Conservation (phyloP, 2,113 vertebrate species). For the Cryptomyrus ogoouensis region DNA sequence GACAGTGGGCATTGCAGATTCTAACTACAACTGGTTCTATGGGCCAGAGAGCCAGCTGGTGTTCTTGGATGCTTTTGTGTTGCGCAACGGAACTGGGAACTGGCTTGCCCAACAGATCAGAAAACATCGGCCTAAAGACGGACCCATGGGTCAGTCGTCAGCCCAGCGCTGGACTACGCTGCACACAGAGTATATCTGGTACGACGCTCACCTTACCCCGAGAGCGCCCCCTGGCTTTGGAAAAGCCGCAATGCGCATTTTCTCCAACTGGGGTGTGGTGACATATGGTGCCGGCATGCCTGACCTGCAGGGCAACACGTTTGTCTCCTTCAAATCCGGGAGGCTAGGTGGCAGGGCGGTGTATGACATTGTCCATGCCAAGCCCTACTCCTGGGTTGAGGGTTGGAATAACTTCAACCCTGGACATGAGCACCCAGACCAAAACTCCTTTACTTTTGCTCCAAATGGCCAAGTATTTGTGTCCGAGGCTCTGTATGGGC, state of each 20-base stretch:
- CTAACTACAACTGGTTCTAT: conserved; percentile 99
- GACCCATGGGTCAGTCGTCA: conserved; percentile 89
- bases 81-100: conserved; percentile 89
- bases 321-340: conserved; percentile 94
- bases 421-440: conserved; percentile 93
- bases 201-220: conserved; percentile 68
- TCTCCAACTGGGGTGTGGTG: conserved; percentile 97
- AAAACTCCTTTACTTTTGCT: conserved; percentile 97
- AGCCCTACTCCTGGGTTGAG: conserved; percentile 89
- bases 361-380: conserved; percentile 91
- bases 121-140: conserved; percentile 89
- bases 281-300: conserved; percentile 88
- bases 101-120: conserved; percentile 95
- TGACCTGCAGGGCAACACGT: conserved; percentile 77
- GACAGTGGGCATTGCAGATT: conserved; percentile 90
- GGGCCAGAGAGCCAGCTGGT: conserved; percentile 96
- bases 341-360: conserved; percentile 90
- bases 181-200: conserved; percentile 97
- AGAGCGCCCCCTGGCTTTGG: conserved; percentile 72
- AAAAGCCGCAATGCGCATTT: conserved; percentile 75
- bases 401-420: conserved; percentile 97
- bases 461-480: conserved; percentile 97
- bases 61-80: conserved; percentile 82
- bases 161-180: conserved; percentile 93
- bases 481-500: conserved; percentile 93